A percentile compares a stretch with the other conserved stretches of the same genome.
Conservation (phyloP, 2,888 invertebrate species). For the Celastrina argiolus region DNA sequence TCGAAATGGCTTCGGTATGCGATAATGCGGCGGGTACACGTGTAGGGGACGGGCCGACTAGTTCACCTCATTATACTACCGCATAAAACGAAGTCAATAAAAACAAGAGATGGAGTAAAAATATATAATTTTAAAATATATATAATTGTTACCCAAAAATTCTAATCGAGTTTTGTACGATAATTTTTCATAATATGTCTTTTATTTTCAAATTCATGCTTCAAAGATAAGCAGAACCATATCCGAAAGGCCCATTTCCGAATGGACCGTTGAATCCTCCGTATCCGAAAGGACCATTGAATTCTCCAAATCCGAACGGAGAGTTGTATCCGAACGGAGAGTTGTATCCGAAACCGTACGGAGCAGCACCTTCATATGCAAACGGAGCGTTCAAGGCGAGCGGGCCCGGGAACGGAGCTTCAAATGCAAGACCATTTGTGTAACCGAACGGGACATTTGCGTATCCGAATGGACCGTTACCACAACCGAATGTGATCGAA, state of each 20-base stretch:
- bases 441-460: not conserved
- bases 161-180: no score
- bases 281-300: not conserved
- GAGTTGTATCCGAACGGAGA: not conserved
- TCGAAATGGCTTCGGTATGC: constrained; percentile 55
- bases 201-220: no score
- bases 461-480: not conserved
- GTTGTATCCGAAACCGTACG: not conserved
- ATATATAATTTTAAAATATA: no score
- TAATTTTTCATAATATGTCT: no score
- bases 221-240: not conserved
- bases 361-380: not conserved
- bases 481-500: not conserved
- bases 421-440: not conserved
- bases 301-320: not conserved
- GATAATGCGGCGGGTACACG: constrained; percentile 48
- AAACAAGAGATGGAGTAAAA: not conserved
- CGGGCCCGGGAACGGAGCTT: not conserved
- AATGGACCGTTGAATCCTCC: not conserved
- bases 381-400: not conserved
- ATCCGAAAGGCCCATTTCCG: not conserved
- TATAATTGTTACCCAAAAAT: no score
- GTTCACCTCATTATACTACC: constrained; percentile 28
- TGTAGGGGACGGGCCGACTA: constrained; percentile 43
- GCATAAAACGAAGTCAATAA: not conserved